Percentiles rank a stretch among this genome's conserved stretches.
These are phyloP conservation scores for Agelas oroides DNA, from an alignment of 37 sponge, comb jelly and placozoan genomes.

Conservation along the genomic window DNA sequence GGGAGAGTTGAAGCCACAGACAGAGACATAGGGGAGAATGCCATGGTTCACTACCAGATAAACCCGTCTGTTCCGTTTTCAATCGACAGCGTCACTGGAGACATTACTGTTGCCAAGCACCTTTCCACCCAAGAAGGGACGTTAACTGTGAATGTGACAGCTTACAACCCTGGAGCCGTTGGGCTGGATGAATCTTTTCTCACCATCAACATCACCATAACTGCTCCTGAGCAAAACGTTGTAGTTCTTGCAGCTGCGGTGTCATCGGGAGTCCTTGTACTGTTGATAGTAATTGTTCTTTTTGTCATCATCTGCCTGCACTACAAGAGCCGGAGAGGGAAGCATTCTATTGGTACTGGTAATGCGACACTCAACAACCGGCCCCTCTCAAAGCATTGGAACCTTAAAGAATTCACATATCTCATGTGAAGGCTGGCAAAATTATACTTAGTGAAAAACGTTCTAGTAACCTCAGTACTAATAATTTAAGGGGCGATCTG, in stretches of 20 bases:
- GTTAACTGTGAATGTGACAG: background rate
- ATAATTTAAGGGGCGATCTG: too few relatives aligned
- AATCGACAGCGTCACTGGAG: too few relatives aligned
- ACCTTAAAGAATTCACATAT: too few relatives aligned
- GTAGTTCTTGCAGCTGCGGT: background rate
- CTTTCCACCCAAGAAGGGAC: too few relatives aligned
- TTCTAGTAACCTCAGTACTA: too few relatives aligned
- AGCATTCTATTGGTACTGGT: background rate
- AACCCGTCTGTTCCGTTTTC: background rate
- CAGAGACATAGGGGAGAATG: slow-evolving; percentile 3
- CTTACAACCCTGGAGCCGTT: background rate
- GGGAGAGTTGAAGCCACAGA: slow-evolving; percentile 33
- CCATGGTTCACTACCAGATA: background rate
- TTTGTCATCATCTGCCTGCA: background rate
- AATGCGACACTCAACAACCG: background rate
- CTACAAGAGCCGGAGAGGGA: background rate
- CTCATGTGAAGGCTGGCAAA: too few relatives aligned
- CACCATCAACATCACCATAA: background rate
- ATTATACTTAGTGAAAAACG: too few relatives aligned
- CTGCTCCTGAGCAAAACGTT: background rate
- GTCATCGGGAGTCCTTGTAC: background rate
- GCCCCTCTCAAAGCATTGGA: too few relatives aligned
- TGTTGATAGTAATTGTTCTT: background rate
- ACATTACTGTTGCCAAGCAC: too few relatives aligned
- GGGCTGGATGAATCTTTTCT: background rate